Base-by-base conservation (phyloP, 2,888 invertebrate species). In the Lampropteryx suffumata region DNA sequence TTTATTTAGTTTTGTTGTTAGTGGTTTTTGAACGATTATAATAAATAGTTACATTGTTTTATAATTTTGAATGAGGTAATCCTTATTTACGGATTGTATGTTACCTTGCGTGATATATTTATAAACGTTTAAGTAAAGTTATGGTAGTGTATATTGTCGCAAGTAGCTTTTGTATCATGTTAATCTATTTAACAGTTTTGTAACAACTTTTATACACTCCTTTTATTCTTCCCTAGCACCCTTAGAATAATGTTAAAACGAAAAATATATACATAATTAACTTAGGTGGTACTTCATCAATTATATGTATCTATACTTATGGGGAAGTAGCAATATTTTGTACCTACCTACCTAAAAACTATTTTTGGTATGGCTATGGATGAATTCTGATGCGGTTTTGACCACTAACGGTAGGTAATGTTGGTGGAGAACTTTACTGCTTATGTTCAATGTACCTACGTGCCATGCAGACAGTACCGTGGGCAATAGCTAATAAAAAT, bases 181-280 rank as follows among this genome's bases (percentile, higher is more conserved):
- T 88, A 84, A 84, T 79, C 84, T 85, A 83, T 84, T 82, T 80
- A 78, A 84, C 80, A 83, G 81, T 88, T 89, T 88, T 89, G 77
- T 89, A 88, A 76, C 70, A 82, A 89, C 79, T 90, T 90, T 90
- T 89, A 86, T 90, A 90, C 90, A 89, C 89, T 88, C 82, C 79
- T 88, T 88, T 90, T 86, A 88, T 81, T 84, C 85, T 88, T 88
- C 86, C 89, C 82, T 83, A 87, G 89, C 90, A 90, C 89, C 84
- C 79, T 78, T 86, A 85, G 79, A 54, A 67, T 42, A 42, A 10
- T 70, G 67, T 69, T 71, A 63, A 30, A 64, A 56, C 43, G 63
- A 67, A 61, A 55, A 17, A 17, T 17, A 17, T 17, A 17, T 17
- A n/a, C n/a, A n/a, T n/a, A n/a, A n/a, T n/a, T n/a, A n/a, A n/a